Evolutionary conservation across 2,113 vertebrate species (phyloP).

Genomic region (Chrysochloris asiatica): DNA sequence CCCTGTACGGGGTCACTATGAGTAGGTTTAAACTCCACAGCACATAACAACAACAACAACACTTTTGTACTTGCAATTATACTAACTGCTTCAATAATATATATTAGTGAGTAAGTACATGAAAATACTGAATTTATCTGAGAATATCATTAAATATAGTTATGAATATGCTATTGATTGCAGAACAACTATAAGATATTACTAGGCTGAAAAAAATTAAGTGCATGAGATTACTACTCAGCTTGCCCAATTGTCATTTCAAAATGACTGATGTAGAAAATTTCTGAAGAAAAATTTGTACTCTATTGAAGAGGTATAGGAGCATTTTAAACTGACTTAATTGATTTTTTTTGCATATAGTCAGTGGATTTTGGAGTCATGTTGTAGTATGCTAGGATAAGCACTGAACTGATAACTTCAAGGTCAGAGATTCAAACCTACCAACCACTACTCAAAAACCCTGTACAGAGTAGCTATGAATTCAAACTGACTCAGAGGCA

Average conservation of each 20-base stretch:
- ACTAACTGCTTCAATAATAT: not conserved
- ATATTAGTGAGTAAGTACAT: not conserved
- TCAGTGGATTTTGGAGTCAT: not conserved
- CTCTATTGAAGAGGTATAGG: not conserved
- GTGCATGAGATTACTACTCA: rapidly evolving
- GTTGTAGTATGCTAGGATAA: too few species aligned
- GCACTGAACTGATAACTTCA: too few species aligned
- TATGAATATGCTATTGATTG: not conserved
- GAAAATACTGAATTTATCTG: not conserved
- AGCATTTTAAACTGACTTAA: not conserved
- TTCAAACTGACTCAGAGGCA: too few species aligned
- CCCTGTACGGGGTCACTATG: too few species aligned
- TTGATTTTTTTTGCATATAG: not conserved
- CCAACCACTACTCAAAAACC: too few species aligned
- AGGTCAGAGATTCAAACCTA: too few species aligned
- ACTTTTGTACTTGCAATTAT: too few species aligned
- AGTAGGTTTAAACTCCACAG: too few species aligned
- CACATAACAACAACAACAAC: too few species aligned
- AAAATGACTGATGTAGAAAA: not conserved
- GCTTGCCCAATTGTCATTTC: too few species aligned
- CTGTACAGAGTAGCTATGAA: too few species aligned
- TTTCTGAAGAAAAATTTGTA: not conserved
- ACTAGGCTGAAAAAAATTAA: too few species aligned
- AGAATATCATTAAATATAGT: rapidly evolving
- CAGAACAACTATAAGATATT: rapidly evolving